These are phyloP conservation scores for Alectoris magna DNA, from an alignment of 2,797 vertebrate genomes.

Conservation along the genomic window DNA sequence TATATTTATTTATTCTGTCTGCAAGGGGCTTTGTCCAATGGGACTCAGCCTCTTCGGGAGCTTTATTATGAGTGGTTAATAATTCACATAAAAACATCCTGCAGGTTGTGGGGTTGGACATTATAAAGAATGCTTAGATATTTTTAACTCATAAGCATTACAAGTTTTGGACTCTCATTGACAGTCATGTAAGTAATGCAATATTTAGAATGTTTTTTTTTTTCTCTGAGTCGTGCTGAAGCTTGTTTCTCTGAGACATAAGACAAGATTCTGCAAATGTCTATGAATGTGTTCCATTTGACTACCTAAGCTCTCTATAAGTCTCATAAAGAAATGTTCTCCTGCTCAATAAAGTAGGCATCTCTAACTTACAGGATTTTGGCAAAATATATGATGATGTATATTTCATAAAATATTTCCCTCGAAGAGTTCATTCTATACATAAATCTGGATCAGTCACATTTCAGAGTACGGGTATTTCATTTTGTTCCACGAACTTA, in stretches of 20 bases:
- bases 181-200: background rate
- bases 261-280: background rate
- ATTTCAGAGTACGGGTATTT: slow-evolving; percentile 31
- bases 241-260: background rate
- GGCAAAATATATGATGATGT: background rate
- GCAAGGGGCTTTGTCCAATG: background rate
- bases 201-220: background rate
- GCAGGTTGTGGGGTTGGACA: background rate
- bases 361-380: slow-evolving; percentile 42
- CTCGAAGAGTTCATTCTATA: background rate
- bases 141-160: background rate
- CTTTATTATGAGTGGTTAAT: background rate
- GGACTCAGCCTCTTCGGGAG: background rate
- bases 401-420: background rate
- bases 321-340: background rate
- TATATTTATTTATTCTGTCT: slow-evolving; percentile 1
- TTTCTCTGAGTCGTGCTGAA: background rate
- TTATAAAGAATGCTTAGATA: background rate
- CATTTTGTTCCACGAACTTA: background rate
- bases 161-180: background rate
- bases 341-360: background rate
- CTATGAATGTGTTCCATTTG: background rate
- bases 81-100: background rate
- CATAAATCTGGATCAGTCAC: background rate
- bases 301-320: background rate